Evolutionary conservation across 1,140 invertebrate species (phyloP).

Genomic region (Macrocentrus cingulum): DNA sequence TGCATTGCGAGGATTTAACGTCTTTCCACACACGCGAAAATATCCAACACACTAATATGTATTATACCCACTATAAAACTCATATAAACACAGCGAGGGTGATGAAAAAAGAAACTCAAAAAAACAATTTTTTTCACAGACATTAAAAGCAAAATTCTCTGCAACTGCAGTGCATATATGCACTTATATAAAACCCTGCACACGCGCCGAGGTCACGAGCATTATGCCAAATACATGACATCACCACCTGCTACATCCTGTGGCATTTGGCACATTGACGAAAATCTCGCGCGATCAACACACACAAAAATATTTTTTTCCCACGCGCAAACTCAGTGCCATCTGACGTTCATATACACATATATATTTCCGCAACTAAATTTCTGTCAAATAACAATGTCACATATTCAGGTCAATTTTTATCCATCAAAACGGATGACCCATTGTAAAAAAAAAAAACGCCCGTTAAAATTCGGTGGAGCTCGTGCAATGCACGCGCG

Average conservation of each 20-base stretch:
- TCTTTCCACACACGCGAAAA: not conserved
- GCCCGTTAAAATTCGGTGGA: slow-evolving; percentile 12
- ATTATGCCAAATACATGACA: slow-evolving; percentile 11
- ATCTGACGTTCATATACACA: not conserved
- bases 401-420: slow-evolving; percentile 26
- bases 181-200: slow-evolving; percentile 7
- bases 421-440: slow-evolving; percentile 30
- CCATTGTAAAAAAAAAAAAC: slow-evolving; percentile 26
- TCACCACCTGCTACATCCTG: slow-evolving; percentile 18
- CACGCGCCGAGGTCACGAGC: slow-evolving; percentile 23
- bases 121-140: no score
- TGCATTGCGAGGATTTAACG: slow-evolving; percentile 1
- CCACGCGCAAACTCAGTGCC: slow-evolving; percentile 7
- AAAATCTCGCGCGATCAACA: slow-evolving; percentile 3
- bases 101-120: no score
- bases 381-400: not conserved
- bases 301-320: slow-evolving; percentile 14
- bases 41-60: not conserved
- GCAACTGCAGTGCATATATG: not conserved
- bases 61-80: not conserved
- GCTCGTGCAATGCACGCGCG: slow-evolving; percentile 36
- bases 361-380: not conserved
- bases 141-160: not conserved
- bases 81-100: not conserved
- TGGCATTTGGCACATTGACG: not conserved